Evolutionary conservation across 2,113 vertebrate genomes (phyloP).

Genomic region (Forbesichthys agassizii): DNA sequence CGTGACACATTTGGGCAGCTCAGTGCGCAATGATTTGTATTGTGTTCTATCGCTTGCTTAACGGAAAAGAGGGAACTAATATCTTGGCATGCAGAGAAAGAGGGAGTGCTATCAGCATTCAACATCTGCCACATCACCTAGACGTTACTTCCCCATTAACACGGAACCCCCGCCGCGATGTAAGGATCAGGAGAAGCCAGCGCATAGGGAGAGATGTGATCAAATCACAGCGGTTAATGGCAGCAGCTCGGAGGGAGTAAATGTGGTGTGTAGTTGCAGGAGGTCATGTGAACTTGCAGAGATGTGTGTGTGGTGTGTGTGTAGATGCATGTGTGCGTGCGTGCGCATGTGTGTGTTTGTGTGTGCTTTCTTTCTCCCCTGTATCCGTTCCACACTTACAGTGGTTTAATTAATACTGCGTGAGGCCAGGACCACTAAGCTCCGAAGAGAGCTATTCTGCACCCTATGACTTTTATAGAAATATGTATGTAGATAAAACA

Average conservation of each 20-base stretch:
- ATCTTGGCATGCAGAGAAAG: conserved; percentile 13
- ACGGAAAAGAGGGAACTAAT: conserved; percentile 13
- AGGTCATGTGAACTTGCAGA: conserved; percentile 12
- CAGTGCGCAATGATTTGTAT: conserved; percentile 32
- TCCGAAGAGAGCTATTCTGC: conserved; percentile 39
- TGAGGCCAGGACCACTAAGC: conserved; percentile 23
- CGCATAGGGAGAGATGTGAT: conserved; percentile 40
- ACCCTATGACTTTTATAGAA: conserved; percentile 30
- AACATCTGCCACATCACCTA: not conserved
- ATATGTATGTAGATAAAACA: not conserved
- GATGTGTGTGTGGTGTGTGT: conserved; percentile 12
- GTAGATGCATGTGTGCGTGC: not conserved
- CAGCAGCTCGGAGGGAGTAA: conserved; percentile 17
- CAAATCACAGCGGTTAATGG: conserved; percentile 42
- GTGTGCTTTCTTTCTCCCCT: conserved; percentile 37
- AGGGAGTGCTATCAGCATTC: conserved; percentile 36
- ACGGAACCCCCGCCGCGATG: conserved; percentile 24
- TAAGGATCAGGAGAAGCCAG: not conserved
- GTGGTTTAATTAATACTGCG: conserved; percentile 60
- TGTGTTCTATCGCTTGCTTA: conserved; percentile 43
- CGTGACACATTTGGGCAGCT: conserved; percentile 58
- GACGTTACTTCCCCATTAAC: conserved; percentile 13
- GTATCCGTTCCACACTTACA: conserved; percentile 41
- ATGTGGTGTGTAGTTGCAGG: conserved; percentile 15
- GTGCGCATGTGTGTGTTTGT: not conserved